Evolutionary conservation across 2,888 invertebrate genomes (phyloP), one percentile per base, ranked within the genome.

Genomic region (Pimpla rufipes): DNA sequence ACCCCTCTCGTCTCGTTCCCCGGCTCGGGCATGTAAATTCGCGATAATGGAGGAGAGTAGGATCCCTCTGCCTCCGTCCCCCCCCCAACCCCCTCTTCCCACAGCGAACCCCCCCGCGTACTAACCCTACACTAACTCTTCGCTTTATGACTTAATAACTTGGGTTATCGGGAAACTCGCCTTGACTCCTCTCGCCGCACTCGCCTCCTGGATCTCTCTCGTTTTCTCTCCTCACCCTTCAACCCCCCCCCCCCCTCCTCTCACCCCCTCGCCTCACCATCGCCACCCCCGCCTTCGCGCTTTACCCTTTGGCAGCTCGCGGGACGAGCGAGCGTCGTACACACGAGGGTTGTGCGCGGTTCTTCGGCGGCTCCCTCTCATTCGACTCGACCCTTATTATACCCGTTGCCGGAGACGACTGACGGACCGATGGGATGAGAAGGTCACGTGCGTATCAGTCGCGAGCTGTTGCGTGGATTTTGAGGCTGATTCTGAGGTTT

Each of bases 131-230:
- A 89, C 90, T 90, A 92, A 91, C 92, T 91, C 89, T 66, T 85
- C 88, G 90, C 91, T 93, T 93, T 93, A 93, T 92, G 91, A 93
- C 91, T 93, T 92, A 92, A 92, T 93, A 92, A 92, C 92, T 92
- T 90, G 92, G 90, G 90, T 92, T 93, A 93, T 93, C 93, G 92
- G 90, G 90, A 90, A 92, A 90, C 92, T 91, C 90, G 88, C 89
- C 89, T 88, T 88, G 85, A 81, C 88, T 88, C 87, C 87, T 85
- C 86, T n/a, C n/a, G n/a, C n/a, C n/a, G 85, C 85, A 79, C 87
- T 81, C 81, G n/a, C n/a, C n/a, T n/a, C 50, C 70, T 67, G 76
- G 29, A 68, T 37, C 47, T 81, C 73, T 73, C 66, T 35, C 75
- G 37, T 64, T 64, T 57, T 37, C 55, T 64, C 55, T 45, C 59